Evolutionary conservation across 2,113 vertebrate genomes (phyloP).

Genomic region (Galbula dea): DNA sequence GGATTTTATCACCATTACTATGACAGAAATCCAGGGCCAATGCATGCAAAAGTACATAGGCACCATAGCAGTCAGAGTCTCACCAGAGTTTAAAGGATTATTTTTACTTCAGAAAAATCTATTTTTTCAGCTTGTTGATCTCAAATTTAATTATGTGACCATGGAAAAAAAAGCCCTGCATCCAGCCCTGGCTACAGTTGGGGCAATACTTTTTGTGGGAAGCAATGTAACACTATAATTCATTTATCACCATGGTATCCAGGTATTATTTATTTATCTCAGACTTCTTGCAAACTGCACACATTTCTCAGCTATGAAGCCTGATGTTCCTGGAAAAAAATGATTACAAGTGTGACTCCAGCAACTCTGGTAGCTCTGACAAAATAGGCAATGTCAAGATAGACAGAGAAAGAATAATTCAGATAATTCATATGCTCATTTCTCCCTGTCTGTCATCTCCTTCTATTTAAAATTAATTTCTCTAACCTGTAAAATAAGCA

Average conservation of each 20-base stretch:
- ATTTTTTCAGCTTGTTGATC: not conserved
- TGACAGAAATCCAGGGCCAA: not conserved
- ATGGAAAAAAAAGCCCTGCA: not conserved
- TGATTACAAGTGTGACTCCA: not conserved
- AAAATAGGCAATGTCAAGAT: not conserved
- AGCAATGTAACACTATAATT: not conserved
- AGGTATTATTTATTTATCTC: not conserved
- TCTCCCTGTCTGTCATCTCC: not conserved
- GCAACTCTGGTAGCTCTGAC: not conserved
- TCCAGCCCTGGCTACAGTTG: not conserved
- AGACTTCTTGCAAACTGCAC: not conserved
- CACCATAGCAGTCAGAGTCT: not conserved
- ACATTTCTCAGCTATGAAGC: not conserved
- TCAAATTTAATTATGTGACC: not conserved
- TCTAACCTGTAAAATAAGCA: not conserved
- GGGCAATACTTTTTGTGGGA: not conserved
- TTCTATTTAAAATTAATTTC: not conserved
- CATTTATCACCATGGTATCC: not conserved
- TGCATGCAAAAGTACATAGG: not conserved
- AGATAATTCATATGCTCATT: not conserved
- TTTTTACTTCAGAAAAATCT: not conserved
- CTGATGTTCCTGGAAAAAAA: not conserved
- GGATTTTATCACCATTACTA: not conserved
- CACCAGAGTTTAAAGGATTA: not conserved
- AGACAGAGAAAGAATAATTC: not conserved